A percentile compares a stretch with the other conserved stretches of the same genome.
phyloP scores from a whole-genome alignment of 2,113 vertebrate genomes.

The Percopsis transmontana region DNA sequence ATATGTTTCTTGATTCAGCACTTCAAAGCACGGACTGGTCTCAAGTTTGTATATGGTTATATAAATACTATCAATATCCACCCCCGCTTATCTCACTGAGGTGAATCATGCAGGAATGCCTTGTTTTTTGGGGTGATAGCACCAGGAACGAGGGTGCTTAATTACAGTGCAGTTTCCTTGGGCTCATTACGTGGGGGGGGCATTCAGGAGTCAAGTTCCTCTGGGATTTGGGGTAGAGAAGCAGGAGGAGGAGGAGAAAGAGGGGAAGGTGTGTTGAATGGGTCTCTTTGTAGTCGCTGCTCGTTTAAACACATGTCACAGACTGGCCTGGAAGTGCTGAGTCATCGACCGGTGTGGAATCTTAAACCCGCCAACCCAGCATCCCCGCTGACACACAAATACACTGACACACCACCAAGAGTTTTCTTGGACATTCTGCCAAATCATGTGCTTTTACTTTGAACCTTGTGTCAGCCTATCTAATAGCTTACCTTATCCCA shows the following conservation, averaged over 20 bases:
- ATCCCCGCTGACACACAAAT: conserved; percentile 28
- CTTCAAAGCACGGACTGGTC: too few species aligned
- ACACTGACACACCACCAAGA: conserved; percentile 19
- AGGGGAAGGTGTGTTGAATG: conserved; percentile 58
- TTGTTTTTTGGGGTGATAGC: conserved; percentile 35
- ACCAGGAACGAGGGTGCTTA: conserved; percentile 6
- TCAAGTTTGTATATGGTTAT: too few species aligned
- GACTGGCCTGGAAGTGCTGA: conserved; percentile 60
- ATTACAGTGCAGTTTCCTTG: conserved; percentile 52
- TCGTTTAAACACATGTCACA: conserved; percentile 71
- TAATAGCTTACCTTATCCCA: too few species aligned
- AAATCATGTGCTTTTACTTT: neutral
- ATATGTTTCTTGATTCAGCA: too few species aligned
- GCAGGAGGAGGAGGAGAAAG: conserved; percentile 20
- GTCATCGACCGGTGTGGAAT: conserved; percentile 49
- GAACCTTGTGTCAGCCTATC: neutral
- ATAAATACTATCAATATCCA: neutral
- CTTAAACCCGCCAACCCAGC: conserved; percentile 28
- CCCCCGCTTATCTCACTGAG: neutral
- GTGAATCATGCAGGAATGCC: conserved; percentile 26
- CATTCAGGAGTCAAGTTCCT: conserved; percentile 63
- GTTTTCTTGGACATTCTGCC: conserved; percentile 7
- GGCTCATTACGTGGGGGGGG: conserved; percentile 52
- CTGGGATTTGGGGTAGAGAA: conserved; percentile 52
- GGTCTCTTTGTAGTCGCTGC: conserved; percentile 67